phyloP scores from a whole-genome alignment of 2,888 invertebrate genomes.

The Nomada ferruginata region DNA sequence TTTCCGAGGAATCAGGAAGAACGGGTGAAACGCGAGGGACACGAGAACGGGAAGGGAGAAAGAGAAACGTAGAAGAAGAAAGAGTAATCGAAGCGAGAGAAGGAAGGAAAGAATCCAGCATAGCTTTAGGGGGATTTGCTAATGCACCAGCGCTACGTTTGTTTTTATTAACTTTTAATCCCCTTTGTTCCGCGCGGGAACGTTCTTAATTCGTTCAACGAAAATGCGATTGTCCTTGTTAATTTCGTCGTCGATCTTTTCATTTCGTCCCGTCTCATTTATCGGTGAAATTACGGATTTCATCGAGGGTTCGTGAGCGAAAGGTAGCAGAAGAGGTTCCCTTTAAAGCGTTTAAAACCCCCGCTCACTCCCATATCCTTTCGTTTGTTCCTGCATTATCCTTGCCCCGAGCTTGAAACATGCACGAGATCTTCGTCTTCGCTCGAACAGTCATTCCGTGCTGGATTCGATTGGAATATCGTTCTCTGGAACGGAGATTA shows the following conservation, averaged over 20 bases:
- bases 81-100: not conserved
- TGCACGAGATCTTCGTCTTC: not conserved
- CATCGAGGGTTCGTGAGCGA: not conserved
- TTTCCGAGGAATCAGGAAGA: constrained; percentile 54
- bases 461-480: not conserved
- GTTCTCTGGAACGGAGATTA: not conserved
- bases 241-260: constrained; percentile 26
- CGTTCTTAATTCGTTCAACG: constrained; percentile 48
- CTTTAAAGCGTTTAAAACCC: constrained; percentile 1
- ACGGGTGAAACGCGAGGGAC: constrained; percentile 35
- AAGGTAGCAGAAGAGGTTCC: not conserved
- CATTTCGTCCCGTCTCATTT: not conserved
- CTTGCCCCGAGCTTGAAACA: not conserved
- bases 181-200: constrained; percentile 38
- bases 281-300: constrained; percentile 40
- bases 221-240: constrained; percentile 30
- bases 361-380: not conserved
- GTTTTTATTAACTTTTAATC: constrained; percentile 69
- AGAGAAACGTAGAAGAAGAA: not conserved
- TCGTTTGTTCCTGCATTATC: constrained; percentile 1
- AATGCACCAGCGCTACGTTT: constrained; percentile 63
- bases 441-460: not conserved
- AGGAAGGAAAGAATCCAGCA: constrained; percentile 38
- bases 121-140: constrained; percentile 66
- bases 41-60: not conserved